These are phyloP conservation scores for Cyclophora albipunctata DNA, from an alignment of 2,888 invertebrate species.

Conservation along the genomic window DNA sequence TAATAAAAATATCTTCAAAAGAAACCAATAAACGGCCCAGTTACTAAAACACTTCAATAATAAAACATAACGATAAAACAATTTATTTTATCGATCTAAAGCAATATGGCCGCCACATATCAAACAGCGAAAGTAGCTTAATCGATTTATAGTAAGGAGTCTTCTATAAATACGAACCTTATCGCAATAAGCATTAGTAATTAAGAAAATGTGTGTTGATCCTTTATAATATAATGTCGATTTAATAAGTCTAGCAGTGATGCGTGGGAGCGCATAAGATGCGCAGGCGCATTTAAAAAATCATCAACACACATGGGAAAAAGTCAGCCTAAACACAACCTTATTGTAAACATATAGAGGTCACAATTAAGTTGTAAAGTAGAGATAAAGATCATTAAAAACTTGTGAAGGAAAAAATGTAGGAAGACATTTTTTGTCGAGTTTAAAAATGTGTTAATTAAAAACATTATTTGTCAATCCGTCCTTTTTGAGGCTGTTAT, in stretches of 20 bases:
- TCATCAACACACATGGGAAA: conserved; percentile 31
- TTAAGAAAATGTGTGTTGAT: conserved; percentile 12
- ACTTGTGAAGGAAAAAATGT: conserved; percentile 26
- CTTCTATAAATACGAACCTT: neutral
- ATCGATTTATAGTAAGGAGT: too few relatives aligned
- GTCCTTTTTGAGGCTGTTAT: conserved; percentile 1
- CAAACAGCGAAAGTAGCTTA: too few relatives aligned
- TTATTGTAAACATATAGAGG: neutral
- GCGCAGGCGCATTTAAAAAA: conserved; percentile 47
- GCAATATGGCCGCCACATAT: too few relatives aligned
- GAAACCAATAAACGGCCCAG: too few relatives aligned
- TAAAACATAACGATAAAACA: too few relatives aligned
- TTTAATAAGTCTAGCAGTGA: conserved; percentile 29
- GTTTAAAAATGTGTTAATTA: conserved; percentile 17
- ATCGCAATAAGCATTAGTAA: neutral
- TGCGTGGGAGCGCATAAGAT: conserved; percentile 38
- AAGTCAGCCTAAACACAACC: neutral
- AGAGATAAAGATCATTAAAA: conserved; percentile 38
- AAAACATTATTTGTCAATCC: conserved; percentile 6
- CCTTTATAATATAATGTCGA: conserved; percentile 22
- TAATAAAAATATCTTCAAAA: too few relatives aligned
- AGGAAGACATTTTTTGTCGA: conserved; percentile 21
- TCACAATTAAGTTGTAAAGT: conserved; percentile 4
- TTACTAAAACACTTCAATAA: too few relatives aligned
- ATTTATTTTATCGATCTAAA: too few relatives aligned